A percentile compares a stretch with the other conserved stretches of the same genome.
Evolutionary conservation across 2,888 invertebrate species (phyloP).

Genomic region (Lobophora halterata): DNA sequence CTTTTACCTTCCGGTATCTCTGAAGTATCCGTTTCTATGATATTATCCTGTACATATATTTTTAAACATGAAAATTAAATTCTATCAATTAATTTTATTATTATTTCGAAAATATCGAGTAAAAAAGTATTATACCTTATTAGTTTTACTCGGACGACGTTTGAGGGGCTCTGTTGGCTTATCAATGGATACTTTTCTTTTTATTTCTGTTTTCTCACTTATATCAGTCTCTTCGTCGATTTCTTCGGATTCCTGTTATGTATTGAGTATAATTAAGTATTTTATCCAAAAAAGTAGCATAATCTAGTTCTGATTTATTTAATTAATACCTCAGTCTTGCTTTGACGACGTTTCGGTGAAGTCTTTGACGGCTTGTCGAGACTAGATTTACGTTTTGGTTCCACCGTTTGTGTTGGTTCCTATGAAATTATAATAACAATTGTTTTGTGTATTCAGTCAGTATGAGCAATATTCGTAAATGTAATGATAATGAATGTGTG

Average conservation of each 20-base stretch:
- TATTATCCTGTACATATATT: slow-evolving; percentile 31
- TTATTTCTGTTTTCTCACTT: slow-evolving; percentile 38
- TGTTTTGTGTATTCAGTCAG: background rate
- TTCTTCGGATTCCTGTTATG: slow-evolving; percentile 45
- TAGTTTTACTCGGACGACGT: slow-evolving; percentile 41
- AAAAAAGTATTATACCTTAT: slow-evolving; percentile 38
- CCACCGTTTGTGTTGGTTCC: slow-evolving; percentile 48
- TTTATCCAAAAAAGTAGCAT: background rate
- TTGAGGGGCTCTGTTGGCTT: slow-evolving; percentile 43
- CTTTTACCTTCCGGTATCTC: slow-evolving; percentile 39
- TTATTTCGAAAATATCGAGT: background rate
- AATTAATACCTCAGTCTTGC: slow-evolving; percentile 51
- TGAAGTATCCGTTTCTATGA: slow-evolving; percentile 32
- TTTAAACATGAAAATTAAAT: background rate
- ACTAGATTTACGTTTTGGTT: slow-evolving; percentile 53
- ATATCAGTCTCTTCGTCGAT: slow-evolving; percentile 39
- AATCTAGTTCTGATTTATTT: background rate
- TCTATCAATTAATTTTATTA: background rate
- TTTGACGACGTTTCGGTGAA: slow-evolving; percentile 41
- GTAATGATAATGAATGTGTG: slow-evolving; percentile 28
- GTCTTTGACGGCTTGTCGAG: slow-evolving; percentile 37
- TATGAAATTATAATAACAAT: slow-evolving; percentile 37
- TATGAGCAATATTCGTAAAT: slow-evolving; percentile 6
- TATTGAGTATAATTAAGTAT: background rate
- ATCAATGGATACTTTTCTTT: slow-evolving; percentile 39